phyloP scores from a whole-genome alignment of 2,797 vertebrate species.

The Myotis pilosus region DNA sequence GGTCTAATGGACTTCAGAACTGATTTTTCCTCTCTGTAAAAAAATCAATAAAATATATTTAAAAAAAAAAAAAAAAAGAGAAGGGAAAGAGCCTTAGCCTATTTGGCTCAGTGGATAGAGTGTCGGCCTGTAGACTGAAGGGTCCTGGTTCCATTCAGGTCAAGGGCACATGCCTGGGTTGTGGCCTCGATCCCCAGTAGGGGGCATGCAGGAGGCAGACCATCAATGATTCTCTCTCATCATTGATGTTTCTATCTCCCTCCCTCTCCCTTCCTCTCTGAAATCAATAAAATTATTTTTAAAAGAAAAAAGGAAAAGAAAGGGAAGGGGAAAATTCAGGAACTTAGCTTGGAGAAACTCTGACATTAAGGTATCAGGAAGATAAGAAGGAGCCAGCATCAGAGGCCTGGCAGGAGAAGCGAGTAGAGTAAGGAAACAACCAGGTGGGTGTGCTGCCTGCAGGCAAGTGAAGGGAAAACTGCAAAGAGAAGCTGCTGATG shows the following conservation, averaged over 20 bases:
- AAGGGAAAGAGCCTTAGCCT: no score
- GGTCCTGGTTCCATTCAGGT: not conserved
- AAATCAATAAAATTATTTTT: not conserved
- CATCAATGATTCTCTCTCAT: not conserved
- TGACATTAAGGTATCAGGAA: not conserved
- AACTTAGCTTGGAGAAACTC: not conserved
- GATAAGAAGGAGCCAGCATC: not conserved
- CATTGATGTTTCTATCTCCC: not conserved
- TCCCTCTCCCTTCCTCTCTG: not conserved
- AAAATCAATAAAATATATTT: not conserved
- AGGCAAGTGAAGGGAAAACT: not conserved
- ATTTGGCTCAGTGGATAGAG: no score
- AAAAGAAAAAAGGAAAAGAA: not conserved
- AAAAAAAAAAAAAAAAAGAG: no score
- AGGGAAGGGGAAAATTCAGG: not conserved
- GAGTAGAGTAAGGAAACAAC: not conserved
- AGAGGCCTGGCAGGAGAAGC: not conserved
- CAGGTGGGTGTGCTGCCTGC: not conserved
- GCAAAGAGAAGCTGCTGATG: not conserved
- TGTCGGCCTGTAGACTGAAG: no score
- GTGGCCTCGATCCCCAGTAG: not conserved
- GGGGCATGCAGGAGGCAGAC: no score
- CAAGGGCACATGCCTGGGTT: not conserved
- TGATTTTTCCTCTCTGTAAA: not conserved
- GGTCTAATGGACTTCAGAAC: no score